phyloP scores from a whole-genome alignment of 2,888 invertebrate genomes.

The Fragum fragum region DNA sequence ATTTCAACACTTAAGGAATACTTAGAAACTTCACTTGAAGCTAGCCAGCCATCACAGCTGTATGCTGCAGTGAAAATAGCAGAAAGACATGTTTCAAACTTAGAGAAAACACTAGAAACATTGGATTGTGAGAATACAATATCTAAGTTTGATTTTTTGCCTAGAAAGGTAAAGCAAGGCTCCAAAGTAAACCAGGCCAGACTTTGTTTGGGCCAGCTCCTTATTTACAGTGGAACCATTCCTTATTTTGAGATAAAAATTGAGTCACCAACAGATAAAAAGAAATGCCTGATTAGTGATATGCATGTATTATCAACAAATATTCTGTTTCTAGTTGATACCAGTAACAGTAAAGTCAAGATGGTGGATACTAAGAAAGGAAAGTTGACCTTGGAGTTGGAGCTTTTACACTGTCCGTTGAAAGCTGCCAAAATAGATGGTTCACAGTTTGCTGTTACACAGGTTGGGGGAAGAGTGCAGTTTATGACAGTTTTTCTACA shows the following conservation, averaged over 20 bases:
- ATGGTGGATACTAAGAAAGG: not conserved
- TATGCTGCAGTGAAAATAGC: not conserved
- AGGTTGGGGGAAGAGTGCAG: not conserved
- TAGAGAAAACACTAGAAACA: not conserved
- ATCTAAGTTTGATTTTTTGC: not conserved
- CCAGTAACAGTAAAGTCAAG: not conserved
- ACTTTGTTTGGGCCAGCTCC: not conserved
- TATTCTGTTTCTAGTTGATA: constrained; percentile 1
- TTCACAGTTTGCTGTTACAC: not conserved
- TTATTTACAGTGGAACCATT: not conserved
- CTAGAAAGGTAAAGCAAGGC: not conserved
- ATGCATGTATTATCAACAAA: not conserved
- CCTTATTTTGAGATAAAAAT: not conserved
- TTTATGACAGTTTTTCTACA: constrained; percentile 2
- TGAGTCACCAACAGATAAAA: constrained; percentile 1
- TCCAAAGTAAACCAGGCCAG: not conserved
- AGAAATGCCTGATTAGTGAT: not conserved
- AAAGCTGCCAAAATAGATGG: not conserved
- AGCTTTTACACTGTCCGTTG: not conserved
- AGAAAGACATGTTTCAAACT: not conserved
- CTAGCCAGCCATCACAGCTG: not conserved
- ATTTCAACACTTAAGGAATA: not conserved
- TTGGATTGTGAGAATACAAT: not conserved
- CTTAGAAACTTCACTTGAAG: not conserved
- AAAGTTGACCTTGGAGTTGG: not conserved